Base-by-base conservation (phyloP, 2,797 vertebrate species). In the Todus mexicanus region DNA sequence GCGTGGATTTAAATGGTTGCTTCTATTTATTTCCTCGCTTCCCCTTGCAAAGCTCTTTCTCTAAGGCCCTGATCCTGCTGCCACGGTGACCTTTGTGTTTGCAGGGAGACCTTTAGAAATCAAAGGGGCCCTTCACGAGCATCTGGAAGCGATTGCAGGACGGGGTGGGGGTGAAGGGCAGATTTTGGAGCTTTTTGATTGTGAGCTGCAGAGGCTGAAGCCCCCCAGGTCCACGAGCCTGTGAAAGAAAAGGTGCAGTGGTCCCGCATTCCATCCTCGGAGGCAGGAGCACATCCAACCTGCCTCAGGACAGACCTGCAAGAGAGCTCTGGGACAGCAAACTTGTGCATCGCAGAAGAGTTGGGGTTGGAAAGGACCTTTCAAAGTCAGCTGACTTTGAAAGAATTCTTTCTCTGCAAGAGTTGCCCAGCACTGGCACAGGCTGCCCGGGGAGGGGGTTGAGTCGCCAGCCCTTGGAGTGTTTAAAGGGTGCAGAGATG, bases 81-180 rank as follows among this genome's bases (percentile, higher is more conserved):
- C 93, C 82, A 33, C 84, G 6, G 89, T 65, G 93, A 94, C 93
- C 93, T 95, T 85, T 94, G 84, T 85, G 81, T 92, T 93, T 92
- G 91, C 91, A 76, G 88, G 43, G 92, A 65, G 92, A 93, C 92
- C 90, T 80, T 88, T 90, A 8, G 74, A 92, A 94, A 93, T 91
- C 88, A 92, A 94, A 90, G 94, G 83, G 88, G 80, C 81, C 92
- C 88, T 96, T 90, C 88, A 77, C 15, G 37, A 84, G 94, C 84
- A 73, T 94, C 94, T 96, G 95, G 95, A 90, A 93, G 69, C 3
- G 72, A 95, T 93, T 69, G 92, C 64, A 63, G 88, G 12, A 0
- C 11, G 1, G 61, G 53, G 69, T 10, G 90, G 84, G 90, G 84
- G 73, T 69, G 79, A 35, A 92, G 85, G 94, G 90, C 56, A n/a